Evolutionary conservation across 2,113 vertebrate genomes (phyloP).

Genomic region (Nothocercus nigrocapillus): DNA sequence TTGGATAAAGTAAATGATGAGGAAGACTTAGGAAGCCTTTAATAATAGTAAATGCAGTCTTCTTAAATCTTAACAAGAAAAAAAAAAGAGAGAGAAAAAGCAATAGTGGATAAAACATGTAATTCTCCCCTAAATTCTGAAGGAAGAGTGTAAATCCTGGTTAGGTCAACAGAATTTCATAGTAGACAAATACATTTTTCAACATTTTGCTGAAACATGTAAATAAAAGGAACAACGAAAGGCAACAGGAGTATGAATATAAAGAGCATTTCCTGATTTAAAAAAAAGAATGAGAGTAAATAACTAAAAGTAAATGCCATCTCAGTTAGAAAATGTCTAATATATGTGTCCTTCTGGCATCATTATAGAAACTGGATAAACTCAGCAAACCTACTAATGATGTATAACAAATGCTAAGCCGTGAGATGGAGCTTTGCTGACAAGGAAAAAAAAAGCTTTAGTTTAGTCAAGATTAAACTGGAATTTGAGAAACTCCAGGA

Average conservation of each 20-base stretch:
- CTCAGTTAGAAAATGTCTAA: slow-evolving; percentile 42
- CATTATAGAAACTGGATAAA: slow-evolving; percentile 58
- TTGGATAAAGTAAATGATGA: background rate
- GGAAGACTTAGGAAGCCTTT: background rate
- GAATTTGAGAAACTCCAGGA: slow-evolving; percentile 59
- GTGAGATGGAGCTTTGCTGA: slow-evolving; percentile 53
- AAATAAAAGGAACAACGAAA: slow-evolving; percentile 34
- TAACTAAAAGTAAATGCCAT: slow-evolving; percentile 52
- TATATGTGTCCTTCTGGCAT: slow-evolving; percentile 11
- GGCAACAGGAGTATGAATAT: background rate
- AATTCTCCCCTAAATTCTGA: background rate
- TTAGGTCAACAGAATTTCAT: slow-evolving; percentile 9
- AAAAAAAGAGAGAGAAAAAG: too few relatives aligned
- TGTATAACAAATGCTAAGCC: slow-evolving; percentile 52
- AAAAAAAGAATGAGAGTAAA: slow-evolving; percentile 35
- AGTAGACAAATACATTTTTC: background rate
- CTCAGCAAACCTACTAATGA: slow-evolving; percentile 58
- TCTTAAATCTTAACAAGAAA: background rate
- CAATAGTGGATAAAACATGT: background rate
- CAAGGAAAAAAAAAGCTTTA: slow-evolving; percentile 33
- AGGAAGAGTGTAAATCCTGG: background rate
- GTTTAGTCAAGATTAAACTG: slow-evolving; percentile 58
- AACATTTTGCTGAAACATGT: slow-evolving; percentile 12
- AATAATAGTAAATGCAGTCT: background rate
- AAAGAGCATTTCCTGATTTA: slow-evolving; percentile 45